phyloP scores from a whole-genome alignment of 1,140 invertebrate genomes.

The Doryteuthis pealeii region DNA sequence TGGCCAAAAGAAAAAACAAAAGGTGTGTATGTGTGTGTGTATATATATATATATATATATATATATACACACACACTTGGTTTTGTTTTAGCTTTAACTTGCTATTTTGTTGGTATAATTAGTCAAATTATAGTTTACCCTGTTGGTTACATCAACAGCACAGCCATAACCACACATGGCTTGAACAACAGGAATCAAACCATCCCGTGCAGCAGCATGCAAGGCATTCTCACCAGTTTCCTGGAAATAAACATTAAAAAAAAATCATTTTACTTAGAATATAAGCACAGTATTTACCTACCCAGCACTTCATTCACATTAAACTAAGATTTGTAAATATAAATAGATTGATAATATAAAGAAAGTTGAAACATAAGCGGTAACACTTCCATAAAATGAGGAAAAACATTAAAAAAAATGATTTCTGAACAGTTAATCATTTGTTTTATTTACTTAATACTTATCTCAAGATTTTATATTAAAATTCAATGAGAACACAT shows the following conservation, averaged over 20 bases:
- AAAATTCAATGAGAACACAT: no score
- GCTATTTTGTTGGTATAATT: no score
- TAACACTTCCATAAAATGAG: no score
- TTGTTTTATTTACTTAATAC: no score
- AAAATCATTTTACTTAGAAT: neutral
- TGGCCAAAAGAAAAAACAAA: no score
- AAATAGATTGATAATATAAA: no score
- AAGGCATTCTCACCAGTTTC: slow-evolving; percentile 76
- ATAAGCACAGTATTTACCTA: neutral
- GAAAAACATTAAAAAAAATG: no score
- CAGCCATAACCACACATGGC: slow-evolving; percentile 76
- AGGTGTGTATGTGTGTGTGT: slow-evolving; percentile 2
- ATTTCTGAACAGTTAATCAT: no score
- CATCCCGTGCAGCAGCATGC: slow-evolving; percentile 72
- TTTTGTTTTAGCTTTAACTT: no score
- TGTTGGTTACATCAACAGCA: slow-evolving; percentile 71
- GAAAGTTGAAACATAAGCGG: no score
- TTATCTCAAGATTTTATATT: no score
- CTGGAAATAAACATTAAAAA: slow-evolving; percentile 22
- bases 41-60: neutral
- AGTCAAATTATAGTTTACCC: slow-evolving; percentile 42
- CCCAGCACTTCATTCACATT: neutral
- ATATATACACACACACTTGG: no score
- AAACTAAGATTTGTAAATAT: slow-evolving; percentile 3
- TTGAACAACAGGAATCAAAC: slow-evolving; percentile 71